phyloP scores from a whole-genome alignment of 2,797 vertebrate species.

The Epinephelus awoara region DNA sequence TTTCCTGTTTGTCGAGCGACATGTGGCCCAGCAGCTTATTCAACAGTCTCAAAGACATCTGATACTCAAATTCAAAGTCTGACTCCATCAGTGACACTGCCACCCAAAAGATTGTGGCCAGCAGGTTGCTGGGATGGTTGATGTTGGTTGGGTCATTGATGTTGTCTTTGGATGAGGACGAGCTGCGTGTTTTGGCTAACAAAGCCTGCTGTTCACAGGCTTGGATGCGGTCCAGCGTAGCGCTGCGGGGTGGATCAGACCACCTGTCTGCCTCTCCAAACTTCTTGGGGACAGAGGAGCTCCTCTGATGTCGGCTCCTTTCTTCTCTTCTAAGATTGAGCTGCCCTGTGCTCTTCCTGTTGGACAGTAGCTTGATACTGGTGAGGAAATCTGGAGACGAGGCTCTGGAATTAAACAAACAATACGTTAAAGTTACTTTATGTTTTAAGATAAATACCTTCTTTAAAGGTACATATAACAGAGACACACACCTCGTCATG shows the following conservation, averaged over 20 bases:
- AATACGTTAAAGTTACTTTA: background rate
- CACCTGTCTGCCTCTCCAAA: slow-evolving; percentile 90
- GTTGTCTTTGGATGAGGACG: slow-evolving; percentile 89
- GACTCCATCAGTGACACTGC: slow-evolving; percentile 98
- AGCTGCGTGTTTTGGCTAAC: slow-evolving; percentile 88
- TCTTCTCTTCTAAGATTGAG: slow-evolving; percentile 90
- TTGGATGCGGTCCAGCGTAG: slow-evolving; percentile 96
- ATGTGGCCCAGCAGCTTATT: slow-evolving; percentile 93
- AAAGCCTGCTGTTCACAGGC: slow-evolving; percentile 93
- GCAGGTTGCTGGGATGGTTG: slow-evolving; percentile 94
- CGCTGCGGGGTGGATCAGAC: slow-evolving; percentile 94
- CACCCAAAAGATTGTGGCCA: slow-evolving; percentile 98
- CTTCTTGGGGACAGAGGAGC: slow-evolving; percentile 98
- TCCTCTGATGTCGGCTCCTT: slow-evolving; percentile 94
- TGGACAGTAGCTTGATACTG: slow-evolving; percentile 90
- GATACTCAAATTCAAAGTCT: slow-evolving; percentile 98
- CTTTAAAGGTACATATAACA: background rate
- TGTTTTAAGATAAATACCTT: background rate
- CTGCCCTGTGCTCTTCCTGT: slow-evolving; percentile 96
- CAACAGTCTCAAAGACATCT: slow-evolving; percentile 94
- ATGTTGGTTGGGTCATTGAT: slow-evolving; percentile 90
- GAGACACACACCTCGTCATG: slow-evolving; percentile 89
- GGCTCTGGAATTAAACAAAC: slow-evolving; percentile 83
- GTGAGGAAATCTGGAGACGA: slow-evolving; percentile 95
- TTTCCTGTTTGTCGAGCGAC: slow-evolving; percentile 94